Evolutionary conservation across 35 echinoderm and acorn worm genomes (phyloP).

Genomic region (Anneissia japonica): DNA sequence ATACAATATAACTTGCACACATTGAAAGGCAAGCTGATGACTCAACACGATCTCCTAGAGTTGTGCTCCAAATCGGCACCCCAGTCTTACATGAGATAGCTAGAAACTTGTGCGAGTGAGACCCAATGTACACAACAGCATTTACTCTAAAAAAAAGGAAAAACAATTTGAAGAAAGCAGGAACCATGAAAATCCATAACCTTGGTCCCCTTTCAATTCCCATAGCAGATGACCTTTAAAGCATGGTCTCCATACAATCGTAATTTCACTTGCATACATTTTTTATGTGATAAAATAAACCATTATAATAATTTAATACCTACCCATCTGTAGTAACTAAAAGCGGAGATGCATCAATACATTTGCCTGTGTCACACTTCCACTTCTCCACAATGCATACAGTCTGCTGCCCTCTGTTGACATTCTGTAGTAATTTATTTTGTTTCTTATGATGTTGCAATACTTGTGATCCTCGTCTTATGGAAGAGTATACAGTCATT

Average conservation of each 20-base stretch:
- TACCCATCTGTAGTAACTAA: slow-evolving; percentile 8
- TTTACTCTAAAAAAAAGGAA: slow-evolving; percentile 18
- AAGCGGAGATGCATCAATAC: slow-evolving; percentile 75
- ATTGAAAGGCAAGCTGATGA: slow-evolving; percentile 61
- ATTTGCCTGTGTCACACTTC: slow-evolving; percentile 58
- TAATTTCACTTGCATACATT: no score
- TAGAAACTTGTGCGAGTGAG: slow-evolving; percentile 59
- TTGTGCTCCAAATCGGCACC: slow-evolving; percentile 32
- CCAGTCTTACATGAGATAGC: slow-evolving; percentile 59
- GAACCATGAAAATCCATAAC: not conserved
- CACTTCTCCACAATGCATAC: slow-evolving; percentile 20
- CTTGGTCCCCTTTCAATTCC: not conserved
- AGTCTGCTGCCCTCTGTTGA: not conserved
- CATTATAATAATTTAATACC: no score
- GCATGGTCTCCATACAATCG: no score
- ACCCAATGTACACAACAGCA: slow-evolving; percentile 50
- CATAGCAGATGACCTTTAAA: not conserved
- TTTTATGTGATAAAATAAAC: no score
- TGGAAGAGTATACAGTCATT: no score
- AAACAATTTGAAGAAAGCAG: not conserved
- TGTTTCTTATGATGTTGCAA: not conserved
- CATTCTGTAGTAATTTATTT: not conserved
- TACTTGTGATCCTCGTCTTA: not conserved
- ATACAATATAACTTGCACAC: slow-evolving; percentile 52
- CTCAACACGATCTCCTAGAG: slow-evolving; percentile 56